Evolutionary conservation across 2,797 vertebrate genomes (phyloP).

Genomic region (Mormyrops attenuatus): DNA sequence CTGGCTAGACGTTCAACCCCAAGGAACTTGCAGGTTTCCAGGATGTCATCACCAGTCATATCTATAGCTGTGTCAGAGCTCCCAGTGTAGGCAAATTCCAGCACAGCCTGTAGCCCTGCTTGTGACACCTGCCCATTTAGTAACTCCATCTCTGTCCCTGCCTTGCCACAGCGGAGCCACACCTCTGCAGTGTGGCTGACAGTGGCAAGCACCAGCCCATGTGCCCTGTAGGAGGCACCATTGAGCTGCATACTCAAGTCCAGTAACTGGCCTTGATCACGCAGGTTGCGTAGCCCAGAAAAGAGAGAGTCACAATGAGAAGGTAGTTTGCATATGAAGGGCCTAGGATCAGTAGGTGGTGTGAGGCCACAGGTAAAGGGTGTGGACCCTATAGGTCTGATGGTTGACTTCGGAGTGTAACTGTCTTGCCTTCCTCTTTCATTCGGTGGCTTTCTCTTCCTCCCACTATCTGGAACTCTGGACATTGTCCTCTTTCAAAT

Average conservation of each 20-base stretch:
- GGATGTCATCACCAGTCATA: slow-evolving; percentile 26
- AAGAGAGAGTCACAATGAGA: slow-evolving; percentile 48
- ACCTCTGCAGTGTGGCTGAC: slow-evolving; percentile 47
- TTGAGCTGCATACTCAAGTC: slow-evolving; percentile 46
- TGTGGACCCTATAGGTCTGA: neutral
- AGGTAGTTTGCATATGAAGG: slow-evolving; percentile 19
- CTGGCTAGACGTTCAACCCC: slow-evolving; percentile 30
- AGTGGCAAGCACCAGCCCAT: slow-evolving; percentile 48
- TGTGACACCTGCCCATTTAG: slow-evolving; percentile 20
- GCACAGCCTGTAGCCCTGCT: slow-evolving; percentile 45
- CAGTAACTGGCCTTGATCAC: slow-evolving; percentile 42
- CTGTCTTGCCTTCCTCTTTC: neutral
- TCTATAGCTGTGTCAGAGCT: slow-evolving; percentile 18
- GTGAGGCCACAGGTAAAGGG: neutral
- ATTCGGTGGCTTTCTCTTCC: neutral
- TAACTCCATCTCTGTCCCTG: neutral
- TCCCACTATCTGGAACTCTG: neutral
- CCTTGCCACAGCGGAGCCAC: slow-evolving; percentile 31
- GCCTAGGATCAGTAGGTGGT: neutral
- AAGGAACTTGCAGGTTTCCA: slow-evolving; percentile 39
- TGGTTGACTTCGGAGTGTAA: neutral
- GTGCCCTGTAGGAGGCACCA: slow-evolving; percentile 35
- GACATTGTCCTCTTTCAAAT: neutral
- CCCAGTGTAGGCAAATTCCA: slow-evolving; percentile 52
- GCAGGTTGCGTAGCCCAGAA: slow-evolving; percentile 35